Base-by-base conservation (phyloP, 2,888 invertebrate species). In the Standfussiana lucernea region DNA sequence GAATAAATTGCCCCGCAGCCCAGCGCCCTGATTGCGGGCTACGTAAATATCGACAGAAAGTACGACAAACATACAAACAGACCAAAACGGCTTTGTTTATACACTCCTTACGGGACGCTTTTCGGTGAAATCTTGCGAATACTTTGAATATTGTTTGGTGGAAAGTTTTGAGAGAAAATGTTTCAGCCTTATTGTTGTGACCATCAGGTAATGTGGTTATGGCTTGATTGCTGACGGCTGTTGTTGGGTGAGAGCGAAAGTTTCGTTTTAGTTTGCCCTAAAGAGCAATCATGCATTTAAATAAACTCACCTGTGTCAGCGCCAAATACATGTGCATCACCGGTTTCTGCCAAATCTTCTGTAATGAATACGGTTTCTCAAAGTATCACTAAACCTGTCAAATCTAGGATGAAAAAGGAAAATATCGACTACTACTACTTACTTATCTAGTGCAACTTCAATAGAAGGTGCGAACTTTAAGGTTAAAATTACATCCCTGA, bases 11-110 rank as follows among this genome's bases (percentile, higher is more conserved):
- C 61, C 50, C 68, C 66, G 80, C 56, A 74, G 85, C 80, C 79
- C 85, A 75, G 68, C 87, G 76, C 78, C 77, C 88, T 89, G 89
- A 89, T 88, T 88, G 88, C 80, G 87, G 68, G 78, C 88, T 78
- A 75, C 76, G 80, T 73, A 80, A 89, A 89, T 83, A 86, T 80
- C 79, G 77, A 87, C 83, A 80, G 80, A 77, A 83, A 86, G 81
- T 85, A 76, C 78, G 77, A 77, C 88, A 87, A 89, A 87, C 87
- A 88, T 71, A 70, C 84, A 88, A 86, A 87, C 89, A 88, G 75
- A 70, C 76, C 45, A 35, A 42, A 69, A 56, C 45, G 37, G 73
- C 65, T 78, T 66, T 87, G 79, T 88, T 80, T 86, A 78, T 75
- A 72, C 65, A 82, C 79, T 86, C 73, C 73, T 84, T 62, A 86